phyloP scores from a whole-genome alignment of 2,797 vertebrate species.

The Tenualosa ilisha region DNA sequence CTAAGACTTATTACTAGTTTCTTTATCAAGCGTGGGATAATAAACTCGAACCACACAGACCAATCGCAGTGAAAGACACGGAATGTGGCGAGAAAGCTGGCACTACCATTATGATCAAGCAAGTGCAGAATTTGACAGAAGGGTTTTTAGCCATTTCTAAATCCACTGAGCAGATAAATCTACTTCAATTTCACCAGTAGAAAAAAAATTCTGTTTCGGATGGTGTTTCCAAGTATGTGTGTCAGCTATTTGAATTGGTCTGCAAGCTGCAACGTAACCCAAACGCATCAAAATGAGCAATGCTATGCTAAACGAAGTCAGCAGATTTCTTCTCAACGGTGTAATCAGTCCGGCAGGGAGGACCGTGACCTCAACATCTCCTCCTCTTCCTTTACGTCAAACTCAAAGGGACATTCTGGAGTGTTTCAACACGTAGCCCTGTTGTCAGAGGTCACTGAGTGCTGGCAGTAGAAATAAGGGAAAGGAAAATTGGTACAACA shows the following conservation, averaged over 20 bases:
- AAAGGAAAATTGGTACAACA: too few relatives aligned
- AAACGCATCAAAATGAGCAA: not conserved
- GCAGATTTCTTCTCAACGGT: not conserved
- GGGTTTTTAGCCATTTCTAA: not conserved
- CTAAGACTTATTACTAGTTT: too few relatives aligned
- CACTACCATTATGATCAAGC: not conserved
- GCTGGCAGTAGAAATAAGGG: too few relatives aligned
- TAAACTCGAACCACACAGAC: too few relatives aligned
- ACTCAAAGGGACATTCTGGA: too few relatives aligned
- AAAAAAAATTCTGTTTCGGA: not conserved
- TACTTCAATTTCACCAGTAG: not conserved
- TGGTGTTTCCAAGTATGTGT: not conserved
- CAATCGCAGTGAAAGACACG: too few relatives aligned
- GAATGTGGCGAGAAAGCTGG: not conserved
- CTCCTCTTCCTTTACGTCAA: not conserved
- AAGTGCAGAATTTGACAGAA: not conserved
- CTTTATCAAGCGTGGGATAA: too few relatives aligned
- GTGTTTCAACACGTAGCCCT: too few relatives aligned
- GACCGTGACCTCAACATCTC: not conserved
- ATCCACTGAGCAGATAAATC: not conserved
- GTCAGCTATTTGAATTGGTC: not conserved
- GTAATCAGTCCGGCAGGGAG: not conserved
- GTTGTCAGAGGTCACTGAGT: too few relatives aligned
- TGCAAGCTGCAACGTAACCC: not conserved
- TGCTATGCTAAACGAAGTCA: not conserved